Conservation (phyloP, 2,888 invertebrate species). For the Pyralis farinalis region DNA sequence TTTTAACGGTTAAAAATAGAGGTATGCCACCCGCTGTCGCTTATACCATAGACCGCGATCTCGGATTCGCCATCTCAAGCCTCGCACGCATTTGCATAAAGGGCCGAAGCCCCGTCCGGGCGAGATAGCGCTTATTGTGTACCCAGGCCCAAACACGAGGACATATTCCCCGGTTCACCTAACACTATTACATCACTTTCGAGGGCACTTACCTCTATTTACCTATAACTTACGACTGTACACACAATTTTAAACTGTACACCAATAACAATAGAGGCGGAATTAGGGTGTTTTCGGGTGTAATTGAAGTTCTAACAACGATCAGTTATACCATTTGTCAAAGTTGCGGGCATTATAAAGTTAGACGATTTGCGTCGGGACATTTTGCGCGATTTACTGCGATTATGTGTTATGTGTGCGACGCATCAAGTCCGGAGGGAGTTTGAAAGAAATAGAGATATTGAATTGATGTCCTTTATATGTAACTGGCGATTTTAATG, state of each 20-base stretch:
- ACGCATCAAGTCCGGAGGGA: too few relatives aligned
- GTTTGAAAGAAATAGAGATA: too few relatives aligned
- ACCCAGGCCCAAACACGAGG: slow-evolving; percentile 3
- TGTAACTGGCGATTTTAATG: too few relatives aligned
- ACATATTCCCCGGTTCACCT: background rate
- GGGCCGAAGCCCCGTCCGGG: slow-evolving; percentile 14
- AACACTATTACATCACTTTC: background rate
- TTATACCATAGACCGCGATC: background rate
- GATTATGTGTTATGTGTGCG: background rate
- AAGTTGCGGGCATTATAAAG: background rate
- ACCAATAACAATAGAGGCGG: background rate
- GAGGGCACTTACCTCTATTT: background rate
- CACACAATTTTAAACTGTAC: background rate
- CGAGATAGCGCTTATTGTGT: slow-evolving; percentile 13
- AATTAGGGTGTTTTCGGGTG: background rate
- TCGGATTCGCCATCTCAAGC: slow-evolving; percentile 1
- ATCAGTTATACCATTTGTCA: slow-evolving; percentile 1
- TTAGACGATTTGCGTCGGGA: background rate
- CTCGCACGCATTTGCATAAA: slow-evolving; percentile 30
- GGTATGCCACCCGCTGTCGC: slow-evolving; percentile 7
- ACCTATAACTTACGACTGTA: background rate
- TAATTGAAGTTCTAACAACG: background rate
- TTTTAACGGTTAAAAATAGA: too few relatives aligned
- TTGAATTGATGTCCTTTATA: too few relatives aligned
- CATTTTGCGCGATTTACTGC: background rate